These are phyloP conservation scores for Euplexia lucipara DNA, from an alignment of 2,888 invertebrate genomes.

Conservation along the genomic window DNA sequence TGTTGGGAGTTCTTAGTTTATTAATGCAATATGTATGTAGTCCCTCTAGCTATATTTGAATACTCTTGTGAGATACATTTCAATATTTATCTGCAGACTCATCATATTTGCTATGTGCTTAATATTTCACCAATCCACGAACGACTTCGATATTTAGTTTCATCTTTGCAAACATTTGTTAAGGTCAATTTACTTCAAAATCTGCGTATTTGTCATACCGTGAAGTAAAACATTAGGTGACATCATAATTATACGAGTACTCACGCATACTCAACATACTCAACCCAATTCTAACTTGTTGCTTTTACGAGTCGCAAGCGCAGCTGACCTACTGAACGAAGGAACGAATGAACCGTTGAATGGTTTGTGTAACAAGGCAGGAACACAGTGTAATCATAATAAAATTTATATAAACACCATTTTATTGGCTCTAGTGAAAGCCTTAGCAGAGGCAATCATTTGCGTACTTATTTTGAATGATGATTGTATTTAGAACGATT, in stretches of 20 bases:
- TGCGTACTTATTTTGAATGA: constrained; percentile 28
- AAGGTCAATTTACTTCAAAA: constrained; percentile 26
- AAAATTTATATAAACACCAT: constrained; percentile 48
- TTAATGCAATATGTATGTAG: constrained; percentile 25
- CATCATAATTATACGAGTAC: constrained; percentile 41
- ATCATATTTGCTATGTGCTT: constrained; percentile 32
- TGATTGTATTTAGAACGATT: constrained; percentile 20
- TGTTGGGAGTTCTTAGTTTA: constrained; percentile 5
- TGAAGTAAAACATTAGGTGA: constrained; percentile 38
- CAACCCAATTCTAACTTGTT: constrained; percentile 53
- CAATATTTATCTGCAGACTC: constrained; percentile 33
- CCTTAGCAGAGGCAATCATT: constrained; percentile 13
- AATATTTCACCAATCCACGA: constrained; percentile 11
- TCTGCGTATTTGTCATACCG: constrained; percentile 8
- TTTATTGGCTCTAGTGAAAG: constrained; percentile 42
- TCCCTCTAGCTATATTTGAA: constrained; percentile 23
- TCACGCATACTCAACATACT: constrained; percentile 37
- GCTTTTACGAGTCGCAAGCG: constrained; percentile 51
- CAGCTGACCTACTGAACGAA: constrained; percentile 53
- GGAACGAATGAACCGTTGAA: constrained; percentile 42
- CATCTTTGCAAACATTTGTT: constrained; percentile 8
- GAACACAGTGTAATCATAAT: constrained; percentile 50
- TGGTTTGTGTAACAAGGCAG: constrained; percentile 50
- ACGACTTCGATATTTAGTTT: neutral
- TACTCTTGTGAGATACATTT: constrained; percentile 11